Base-by-base conservation (phyloP, 2,888 invertebrate species). In the Caenorhabditis wallacei region DNA sequence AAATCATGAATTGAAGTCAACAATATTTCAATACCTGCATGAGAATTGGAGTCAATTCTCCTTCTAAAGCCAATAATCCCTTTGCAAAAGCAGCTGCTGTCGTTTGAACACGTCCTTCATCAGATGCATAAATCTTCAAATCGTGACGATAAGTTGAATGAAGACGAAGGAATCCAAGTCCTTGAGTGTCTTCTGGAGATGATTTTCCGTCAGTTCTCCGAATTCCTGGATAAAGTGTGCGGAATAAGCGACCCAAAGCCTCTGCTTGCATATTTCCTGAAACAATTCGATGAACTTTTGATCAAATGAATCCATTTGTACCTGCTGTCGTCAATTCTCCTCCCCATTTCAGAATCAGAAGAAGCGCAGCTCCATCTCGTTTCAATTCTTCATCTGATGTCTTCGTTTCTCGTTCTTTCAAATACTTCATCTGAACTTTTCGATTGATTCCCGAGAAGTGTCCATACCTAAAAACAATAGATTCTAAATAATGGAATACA, bases 371-470 rank as follows among this genome's bases (percentile, higher is more conserved):
- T 89, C 97, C 97, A 51, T 80, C 53, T 48, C 69, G 13, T 48
- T 63, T 80, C 63, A 71, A 26, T 26, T 72, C 84, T 20, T 81
- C 84, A 35, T 80, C 81, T 22, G 75, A 64, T n/a, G 54, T 76
- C 26, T 76, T 82, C 11, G 71, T 76, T 53, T 90, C 88, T 61
- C 88, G 81, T 57, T 88, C 85, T 61, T 93, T 97, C 96, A 95
- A 97, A 93, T 98, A 98, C 93, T 99, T 99, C 95, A 99, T 95
- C 94, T 99, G 99, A 83, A 99, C 98, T 94, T 99, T 99, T 86
- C 99, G 95, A 94, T 99, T 99, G 91, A 99, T 99, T 54, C 99
- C 99, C 59, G 98, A 98, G 94, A 99, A 99, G 93, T 99, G 97
- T 0, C 98, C 98, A 92, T 98, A 97, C 97, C 96, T 97, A 91